Evolutionary conservation across 2,797 vertebrate species (phyloP).

Genomic region (Ctenosaura bakeri): DNA sequence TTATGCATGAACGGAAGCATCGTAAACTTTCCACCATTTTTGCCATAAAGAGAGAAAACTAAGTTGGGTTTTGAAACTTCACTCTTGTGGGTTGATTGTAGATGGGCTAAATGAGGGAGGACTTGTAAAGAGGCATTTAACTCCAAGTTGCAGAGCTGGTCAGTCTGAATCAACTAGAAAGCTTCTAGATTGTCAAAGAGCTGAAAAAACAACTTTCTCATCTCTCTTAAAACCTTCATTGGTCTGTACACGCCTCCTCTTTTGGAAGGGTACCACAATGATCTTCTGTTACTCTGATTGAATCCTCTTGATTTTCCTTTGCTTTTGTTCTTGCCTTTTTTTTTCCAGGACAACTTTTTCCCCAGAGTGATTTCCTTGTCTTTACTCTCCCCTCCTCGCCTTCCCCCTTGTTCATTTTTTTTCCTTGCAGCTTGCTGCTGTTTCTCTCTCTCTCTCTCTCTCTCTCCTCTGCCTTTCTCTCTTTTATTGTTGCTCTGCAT

Average conservation of each 20-base stretch:
- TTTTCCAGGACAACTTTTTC: slow-evolving; percentile 49
- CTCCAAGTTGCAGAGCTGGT: neutral
- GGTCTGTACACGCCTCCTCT: slow-evolving; percentile 17
- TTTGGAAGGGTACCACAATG: slow-evolving; percentile 23
- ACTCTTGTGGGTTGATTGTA: slow-evolving; percentile 18
- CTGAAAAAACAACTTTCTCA: slow-evolving; percentile 14
- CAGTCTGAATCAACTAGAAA: slow-evolving; percentile 27
- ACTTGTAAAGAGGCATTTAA: neutral
- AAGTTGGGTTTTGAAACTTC: slow-evolving; percentile 34
- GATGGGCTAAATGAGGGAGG: neutral
- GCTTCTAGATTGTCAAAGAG: slow-evolving; percentile 1
- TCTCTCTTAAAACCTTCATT: neutral
- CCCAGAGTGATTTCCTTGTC: slow-evolving; percentile 7
- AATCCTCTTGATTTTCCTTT: slow-evolving; percentile 46
- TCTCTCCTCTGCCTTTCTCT: slow-evolving; percentile 19
- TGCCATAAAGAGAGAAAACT: neutral
- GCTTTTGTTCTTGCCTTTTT: slow-evolving; percentile 43
- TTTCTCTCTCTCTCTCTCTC: slow-evolving; percentile 4
- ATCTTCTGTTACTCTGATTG: slow-evolving; percentile 57
- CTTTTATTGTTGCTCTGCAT: slow-evolving; percentile 36
- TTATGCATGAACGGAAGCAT: slow-evolving; percentile 21
- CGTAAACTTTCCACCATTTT: slow-evolving; percentile 47
- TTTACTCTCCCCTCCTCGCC: slow-evolving; percentile 21
- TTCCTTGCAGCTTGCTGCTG: slow-evolving; percentile 41
- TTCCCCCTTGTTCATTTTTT: slow-evolving; percentile 33